Evolutionary conservation across 2,113 vertebrate species (phyloP), one percentile per base, ranked within the genome.

Genomic region (Sterrhoptilus dennistouni): DNA sequence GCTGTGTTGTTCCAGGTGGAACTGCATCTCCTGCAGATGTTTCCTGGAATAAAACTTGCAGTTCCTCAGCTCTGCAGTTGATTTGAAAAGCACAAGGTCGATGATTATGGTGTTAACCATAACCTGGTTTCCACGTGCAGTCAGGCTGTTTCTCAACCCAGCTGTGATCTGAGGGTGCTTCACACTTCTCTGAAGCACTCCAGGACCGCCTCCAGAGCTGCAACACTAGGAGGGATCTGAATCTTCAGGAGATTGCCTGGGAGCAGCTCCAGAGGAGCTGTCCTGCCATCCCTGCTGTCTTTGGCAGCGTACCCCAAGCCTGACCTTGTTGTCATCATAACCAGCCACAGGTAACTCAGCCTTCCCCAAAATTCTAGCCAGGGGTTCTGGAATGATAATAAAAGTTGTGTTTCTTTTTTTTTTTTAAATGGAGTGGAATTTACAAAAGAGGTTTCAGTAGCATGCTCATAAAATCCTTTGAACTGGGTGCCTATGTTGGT

Each of bases 1-100:
- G 47, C 40, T 64, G 18, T 90, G 64, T 86, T 96, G 72, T 95
- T 94, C 71, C 95, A 93, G 72, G 45, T 95, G 95, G 94, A 94
- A 45, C 70, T 69, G 35, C 70, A 72, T 77, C 40, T 83, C 44
- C 4, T 54, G 45, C 94, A 91, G 78, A 90, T 94, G 85, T 90
- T 91, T 63, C 8, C 63, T 86, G 71, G 64, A 94, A 90, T 83
- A 87, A 93, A 90, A 75, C 69, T 78, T 94, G 82, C 12, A 35
- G 27, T 80, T 91, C 78, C 35, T 90, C 21, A 49, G 22, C 61
- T 92, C 61, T 66, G 59, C 54, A 90, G 49, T 29, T 65, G 47
- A 31, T 71, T 96, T 85, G 70, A 47, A 92, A 96, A 94, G 38
- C 72, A 64, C 28, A 15, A 29, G 27, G n/a, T 81, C 64, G 53